Conservation (phyloP, 2,888 invertebrate genomes). For the Trachelus iudaicus region DNA sequence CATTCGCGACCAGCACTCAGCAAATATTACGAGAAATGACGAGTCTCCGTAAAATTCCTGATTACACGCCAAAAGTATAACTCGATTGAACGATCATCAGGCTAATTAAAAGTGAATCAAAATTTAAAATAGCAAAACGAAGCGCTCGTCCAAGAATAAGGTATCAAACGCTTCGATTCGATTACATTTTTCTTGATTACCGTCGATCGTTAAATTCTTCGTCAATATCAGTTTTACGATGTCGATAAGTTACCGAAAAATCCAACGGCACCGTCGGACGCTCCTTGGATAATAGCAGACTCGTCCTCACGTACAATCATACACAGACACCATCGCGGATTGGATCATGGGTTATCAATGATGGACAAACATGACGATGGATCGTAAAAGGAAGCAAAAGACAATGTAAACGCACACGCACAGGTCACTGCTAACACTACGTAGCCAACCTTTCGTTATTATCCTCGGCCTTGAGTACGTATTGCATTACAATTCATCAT, state of each 20-base stretch:
- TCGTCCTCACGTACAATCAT: constrained; percentile 27
- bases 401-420: neutral
- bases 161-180: neutral
- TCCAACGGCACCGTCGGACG: neutral
- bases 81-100: neutral
- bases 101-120: neutral
- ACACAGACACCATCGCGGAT: neutral
- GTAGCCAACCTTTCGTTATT: constrained; percentile 35
- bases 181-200: neutral
- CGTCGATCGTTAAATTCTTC: neutral
- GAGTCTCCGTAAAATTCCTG: neutral
- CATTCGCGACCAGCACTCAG: neutral
- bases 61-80: neutral
- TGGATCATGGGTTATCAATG: neutral
- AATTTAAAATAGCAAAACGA: neutral
- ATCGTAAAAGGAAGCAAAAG: neutral
- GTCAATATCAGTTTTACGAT: neutral
- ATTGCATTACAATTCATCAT: constrained; percentile 54
- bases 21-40: neutral
- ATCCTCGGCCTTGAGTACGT: constrained; percentile 50
- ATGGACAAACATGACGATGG: neutral
- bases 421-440: constrained; percentile 45
- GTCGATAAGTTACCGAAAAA: neutral
- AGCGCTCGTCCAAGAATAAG: neutral
- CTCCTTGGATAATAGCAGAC: constrained; percentile 5